These are phyloP conservation scores for Tetranychus cinnabarinus DNA, from an alignment of 1,140 invertebrate genomes.

Conservation along the genomic window DNA sequence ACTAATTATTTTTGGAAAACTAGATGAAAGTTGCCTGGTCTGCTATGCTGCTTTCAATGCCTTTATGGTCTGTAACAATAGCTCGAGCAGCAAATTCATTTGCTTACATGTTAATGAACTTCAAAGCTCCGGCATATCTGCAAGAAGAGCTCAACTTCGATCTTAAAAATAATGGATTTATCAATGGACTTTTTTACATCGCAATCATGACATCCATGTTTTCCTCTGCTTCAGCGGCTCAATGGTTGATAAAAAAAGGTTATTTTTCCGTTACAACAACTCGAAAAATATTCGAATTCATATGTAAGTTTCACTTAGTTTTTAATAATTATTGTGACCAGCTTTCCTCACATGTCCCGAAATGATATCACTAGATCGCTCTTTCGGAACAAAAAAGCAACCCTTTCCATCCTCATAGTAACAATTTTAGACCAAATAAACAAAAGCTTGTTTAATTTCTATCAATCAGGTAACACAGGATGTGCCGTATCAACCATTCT, in stretches of 20 bases:
- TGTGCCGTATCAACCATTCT: background rate
- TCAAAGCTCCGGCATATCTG: slow-evolving; percentile 9
- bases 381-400: too few relatives aligned
- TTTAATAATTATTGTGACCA: too few relatives aligned
- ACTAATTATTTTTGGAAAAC: too few relatives aligned
- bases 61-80: slow-evolving; percentile 25
- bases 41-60: slow-evolving; percentile 22
- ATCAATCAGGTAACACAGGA: too few relatives aligned
- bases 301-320: slow-evolving; percentile 8
- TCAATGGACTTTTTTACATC: background rate
- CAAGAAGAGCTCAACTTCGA: slow-evolving; percentile 8
- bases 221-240: background rate
- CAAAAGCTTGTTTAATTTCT: too few relatives aligned
- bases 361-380: too few relatives aligned
- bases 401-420: too few relatives aligned
- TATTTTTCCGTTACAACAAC: slow-evolving; percentile 10
- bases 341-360: too few relatives aligned
- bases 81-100: slow-evolving; percentile 29
- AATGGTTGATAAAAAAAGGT: background rate
- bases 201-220: background rate
- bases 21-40: slow-evolving; percentile 12
- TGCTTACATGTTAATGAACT: slow-evolving; percentile 4
- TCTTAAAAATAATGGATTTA: slow-evolving; percentile 5
- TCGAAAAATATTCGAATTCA: slow-evolving; percentile 13
- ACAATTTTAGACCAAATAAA: too few relatives aligned